Evolutionary conservation across 2,113 vertebrate genomes (phyloP).

Genomic region (Atherinomorus stipes): DNA sequence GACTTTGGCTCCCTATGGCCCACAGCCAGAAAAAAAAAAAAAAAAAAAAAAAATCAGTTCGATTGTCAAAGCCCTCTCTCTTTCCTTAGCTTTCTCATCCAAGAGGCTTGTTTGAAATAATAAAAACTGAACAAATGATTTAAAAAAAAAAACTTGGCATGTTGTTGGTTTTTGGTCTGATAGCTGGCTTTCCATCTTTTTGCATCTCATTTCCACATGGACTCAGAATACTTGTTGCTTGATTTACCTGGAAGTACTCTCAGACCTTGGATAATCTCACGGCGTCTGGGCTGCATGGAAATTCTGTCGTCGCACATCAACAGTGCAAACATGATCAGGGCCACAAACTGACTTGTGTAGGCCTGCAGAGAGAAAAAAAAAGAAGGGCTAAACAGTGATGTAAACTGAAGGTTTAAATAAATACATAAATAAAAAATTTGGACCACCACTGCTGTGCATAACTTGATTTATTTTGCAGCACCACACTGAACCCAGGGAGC

Average conservation of each 20-base stretch:
- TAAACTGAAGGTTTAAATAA: neutral
- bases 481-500: neutral
- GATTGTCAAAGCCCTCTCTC: conserved; percentile 20
- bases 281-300: conserved; percentile 95
- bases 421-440: no score
- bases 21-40: conserved; percentile 29
- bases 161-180: conserved; percentile 15
- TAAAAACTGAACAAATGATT: no score
- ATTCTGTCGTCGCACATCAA: conserved; percentile 98
- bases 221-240: neutral
- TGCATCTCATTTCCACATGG: conserved; percentile 21
- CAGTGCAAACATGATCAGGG: conserved; percentile 97
- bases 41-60: conserved; percentile 23
- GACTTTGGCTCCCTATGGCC: no score
- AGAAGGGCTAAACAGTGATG: neutral
- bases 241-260: conserved; percentile 90
- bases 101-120: conserved; percentile 29
- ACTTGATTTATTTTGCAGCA: conserved; percentile 15
- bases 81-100: conserved; percentile 4
- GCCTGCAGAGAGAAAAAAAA: conserved; percentile 81
- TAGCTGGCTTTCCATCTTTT: neutral
- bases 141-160: conserved; percentile 21
- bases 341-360: conserved; percentile 98
- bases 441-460: neutral
- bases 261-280: conserved; percentile 94